Conservation (phyloP, 2,113 vertebrate species). For the Corythornis madagascariensis region DNA sequence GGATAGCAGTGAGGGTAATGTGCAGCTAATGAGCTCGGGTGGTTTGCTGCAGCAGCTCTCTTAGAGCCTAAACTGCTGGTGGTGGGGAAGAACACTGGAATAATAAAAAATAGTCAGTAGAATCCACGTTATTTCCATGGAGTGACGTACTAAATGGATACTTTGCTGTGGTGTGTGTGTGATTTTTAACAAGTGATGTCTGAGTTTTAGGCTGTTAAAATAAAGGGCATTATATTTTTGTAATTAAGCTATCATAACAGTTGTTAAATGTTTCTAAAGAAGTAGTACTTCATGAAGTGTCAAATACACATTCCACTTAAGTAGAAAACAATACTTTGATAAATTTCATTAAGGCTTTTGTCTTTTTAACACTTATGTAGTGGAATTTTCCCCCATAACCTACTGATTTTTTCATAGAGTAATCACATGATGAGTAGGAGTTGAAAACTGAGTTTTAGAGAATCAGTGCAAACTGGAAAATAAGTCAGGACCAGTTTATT, state of each 20-base stretch:
- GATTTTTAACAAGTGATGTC: not conserved
- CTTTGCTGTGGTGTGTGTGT: not conserved
- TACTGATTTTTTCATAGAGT: not conserved
- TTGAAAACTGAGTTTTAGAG: not conserved
- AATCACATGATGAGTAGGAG: not conserved
- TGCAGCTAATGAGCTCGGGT: not conserved
- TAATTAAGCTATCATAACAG: not conserved
- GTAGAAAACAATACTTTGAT: not conserved
- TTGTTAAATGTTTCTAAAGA: not conserved
- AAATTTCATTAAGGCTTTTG: not conserved
- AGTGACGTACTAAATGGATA: not conserved
- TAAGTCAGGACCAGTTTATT: not conserved
- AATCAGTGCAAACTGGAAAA: accelerated
- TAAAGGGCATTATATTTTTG: not conserved
- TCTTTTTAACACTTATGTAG: not conserved
- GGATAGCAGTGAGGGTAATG: constrained; percentile 97
- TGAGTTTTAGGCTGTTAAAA: not conserved
- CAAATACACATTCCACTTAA: not conserved
- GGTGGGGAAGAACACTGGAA: accelerated
- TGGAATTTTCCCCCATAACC: not conserved
- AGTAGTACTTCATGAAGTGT: not conserved
- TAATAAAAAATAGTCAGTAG: not conserved
- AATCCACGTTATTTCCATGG: not conserved
- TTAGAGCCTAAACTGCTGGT: not conserved
- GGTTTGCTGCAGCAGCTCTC: not conserved